Evolutionary conservation across 2,113 vertebrate genomes (phyloP).

Genomic region (Bos indicus): DNA sequence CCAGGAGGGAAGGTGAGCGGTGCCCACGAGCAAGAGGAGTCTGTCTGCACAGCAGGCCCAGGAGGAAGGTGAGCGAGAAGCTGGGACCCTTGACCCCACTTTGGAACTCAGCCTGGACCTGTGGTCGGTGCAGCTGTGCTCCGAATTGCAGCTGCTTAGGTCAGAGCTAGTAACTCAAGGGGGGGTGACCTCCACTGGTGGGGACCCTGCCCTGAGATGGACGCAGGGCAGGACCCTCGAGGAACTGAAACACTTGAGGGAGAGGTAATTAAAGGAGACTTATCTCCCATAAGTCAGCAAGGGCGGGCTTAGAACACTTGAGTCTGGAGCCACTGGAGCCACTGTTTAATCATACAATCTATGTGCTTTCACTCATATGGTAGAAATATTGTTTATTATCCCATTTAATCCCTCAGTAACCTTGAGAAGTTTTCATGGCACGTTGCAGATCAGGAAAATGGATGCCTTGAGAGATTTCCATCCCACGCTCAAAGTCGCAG

Average conservation of each 20-base stretch:
- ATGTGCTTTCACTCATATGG: not conserved
- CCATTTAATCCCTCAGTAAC: not conserved
- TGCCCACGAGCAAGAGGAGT: not conserved
- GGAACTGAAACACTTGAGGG: not conserved
- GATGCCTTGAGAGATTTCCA: slow-evolving; percentile 9
- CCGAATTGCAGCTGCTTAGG: not conserved
- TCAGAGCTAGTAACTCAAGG: not conserved
- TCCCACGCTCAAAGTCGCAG: not conserved
- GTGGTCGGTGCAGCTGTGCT: not conserved
- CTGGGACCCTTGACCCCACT: too few relatives aligned
- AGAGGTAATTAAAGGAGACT: not conserved
- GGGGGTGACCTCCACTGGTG: not conserved
- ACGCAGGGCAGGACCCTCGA: not conserved
- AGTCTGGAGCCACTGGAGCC: not conserved
- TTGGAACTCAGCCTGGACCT: not conserved
- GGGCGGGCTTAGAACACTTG: not conserved
- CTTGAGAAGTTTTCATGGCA: slow-evolving; percentile 23
- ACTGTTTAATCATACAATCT: not conserved
- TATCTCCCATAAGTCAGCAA: not conserved
- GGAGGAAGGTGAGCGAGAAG: not conserved
- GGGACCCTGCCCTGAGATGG: not conserved
- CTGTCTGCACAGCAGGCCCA: too few relatives aligned
- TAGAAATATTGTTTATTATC: slow-evolving; percentile 25
- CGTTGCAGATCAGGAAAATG: slow-evolving; percentile 39
- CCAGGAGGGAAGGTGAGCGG: not conserved